phyloP scores from a whole-genome alignment of 2,888 invertebrate genomes.

The Camponotus fellah region DNA sequence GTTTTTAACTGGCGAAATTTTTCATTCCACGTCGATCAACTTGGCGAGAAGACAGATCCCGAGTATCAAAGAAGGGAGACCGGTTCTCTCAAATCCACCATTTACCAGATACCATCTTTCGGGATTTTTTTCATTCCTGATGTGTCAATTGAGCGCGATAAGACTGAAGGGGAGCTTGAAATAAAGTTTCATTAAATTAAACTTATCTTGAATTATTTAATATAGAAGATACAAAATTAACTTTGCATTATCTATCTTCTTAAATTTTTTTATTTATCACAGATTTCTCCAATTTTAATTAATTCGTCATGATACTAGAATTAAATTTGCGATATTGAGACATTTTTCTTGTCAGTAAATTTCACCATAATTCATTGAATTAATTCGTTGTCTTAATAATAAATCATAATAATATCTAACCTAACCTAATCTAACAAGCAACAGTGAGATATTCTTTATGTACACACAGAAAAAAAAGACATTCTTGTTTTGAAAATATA shows the following conservation, averaged over 20 bases:
- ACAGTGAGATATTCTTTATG: too few species aligned
- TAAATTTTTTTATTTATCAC: slow-evolving; percentile 12
- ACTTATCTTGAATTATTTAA: not conserved
- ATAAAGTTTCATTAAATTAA: not conserved
- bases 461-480: too few species aligned
- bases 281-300: slow-evolving; percentile 33
- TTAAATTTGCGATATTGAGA: slow-evolving; percentile 29
- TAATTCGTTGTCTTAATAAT: not conserved
- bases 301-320: not conserved
- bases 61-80: not conserved
- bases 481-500: too few species aligned
- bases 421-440: too few species aligned
- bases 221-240: not conserved
- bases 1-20: slow-evolving; percentile 19
- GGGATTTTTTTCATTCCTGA: not conserved
- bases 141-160: not conserved
- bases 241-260: not conserved
- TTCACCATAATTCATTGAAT: not conserved
- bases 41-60: not conserved
- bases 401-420: too few species aligned
- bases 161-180: not conserved
- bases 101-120: not conserved
- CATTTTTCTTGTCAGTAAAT: slow-evolving; percentile 13
- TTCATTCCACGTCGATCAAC: not conserved
- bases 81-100: not conserved